Evolutionary conservation across 2,888 invertebrate genomes (phyloP), one percentile per base, ranked within the genome.

Genomic region (Sesamia inferens): DNA sequence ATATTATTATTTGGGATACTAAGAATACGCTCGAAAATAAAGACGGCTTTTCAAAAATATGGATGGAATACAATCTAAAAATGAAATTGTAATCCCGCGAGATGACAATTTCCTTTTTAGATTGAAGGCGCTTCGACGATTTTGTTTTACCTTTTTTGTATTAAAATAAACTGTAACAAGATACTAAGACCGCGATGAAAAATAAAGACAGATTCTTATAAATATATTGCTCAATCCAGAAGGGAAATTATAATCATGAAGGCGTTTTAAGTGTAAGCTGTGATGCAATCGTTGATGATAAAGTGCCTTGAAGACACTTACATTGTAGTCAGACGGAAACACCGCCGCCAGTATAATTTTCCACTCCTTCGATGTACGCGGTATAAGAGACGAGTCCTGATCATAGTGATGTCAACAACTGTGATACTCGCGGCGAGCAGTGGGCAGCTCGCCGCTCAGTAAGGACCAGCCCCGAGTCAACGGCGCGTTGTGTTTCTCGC

Each of bases 161-260:
- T 11, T 5, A 19, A 24, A 59, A 24, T 5, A 19, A 58, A 48
- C 22, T 0, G 58, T 44, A 48, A 66, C 5, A 62, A 39, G n/a
- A 51, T 54, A 44, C 16, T 55, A 24, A 42, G 24, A 80, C 48
- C 31, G 13, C 11, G 11, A 2, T 14, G 5, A 13, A 59, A 65
- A 57, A 63, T 57, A 48, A 55, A 57, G 3, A 55, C 19, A 22
- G 19, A 31, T 48, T 55, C 58, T 58, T 39, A 47, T n/a, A 54
- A 80, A 74, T 44, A 55, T 42, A 42, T 58, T 54, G 2, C 68
- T 48, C 19, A 44, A 59, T 68, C 47, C 47, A 24, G 31, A 68
- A 68, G 51, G 63, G 63, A 81, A 67, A 76, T 63, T 76, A 59
- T 48, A 39, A 69, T 63, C 47, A 24, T 11, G 44, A 58, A 42